These are phyloP conservation scores for Protonibea diacanthus DNA, from an alignment of 2,797 vertebrate genomes.

Conservation along the genomic window DNA sequence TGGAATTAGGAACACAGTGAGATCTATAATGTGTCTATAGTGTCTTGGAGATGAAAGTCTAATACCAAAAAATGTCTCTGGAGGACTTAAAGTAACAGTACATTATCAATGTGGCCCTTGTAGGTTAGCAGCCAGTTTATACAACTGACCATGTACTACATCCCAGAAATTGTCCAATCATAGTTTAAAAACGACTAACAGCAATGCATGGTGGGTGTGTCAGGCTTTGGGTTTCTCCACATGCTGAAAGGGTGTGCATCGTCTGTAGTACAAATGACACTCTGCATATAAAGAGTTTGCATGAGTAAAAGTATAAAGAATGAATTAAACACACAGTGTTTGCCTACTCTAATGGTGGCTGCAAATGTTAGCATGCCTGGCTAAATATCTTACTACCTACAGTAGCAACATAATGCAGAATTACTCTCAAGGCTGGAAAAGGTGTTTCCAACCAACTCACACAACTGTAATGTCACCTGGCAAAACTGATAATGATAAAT, in stretches of 20 bases:
- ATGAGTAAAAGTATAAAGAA: not conserved
- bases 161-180: not conserved
- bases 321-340: not conserved
- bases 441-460: not conserved
- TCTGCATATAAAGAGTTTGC: not conserved
- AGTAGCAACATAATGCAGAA: not conserved
- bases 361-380: not conserved
- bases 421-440: not conserved
- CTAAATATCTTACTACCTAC: not conserved
- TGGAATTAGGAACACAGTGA: not conserved
- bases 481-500: no score
- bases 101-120: not conserved
- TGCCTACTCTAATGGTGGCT: not conserved
- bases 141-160: not conserved
- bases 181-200: not conserved
- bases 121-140: not conserved
- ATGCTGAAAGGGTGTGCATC: no score
- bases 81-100: constrained; percentile 17
- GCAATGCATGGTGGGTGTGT: not conserved
- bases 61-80: not conserved
- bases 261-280: not conserved
- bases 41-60: constrained; percentile 2
- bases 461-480: no score
- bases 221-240: not conserved
- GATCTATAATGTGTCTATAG: constrained; percentile 18